phyloP scores from a whole-genome alignment of 2,113 vertebrate species.

The Cololabis saira region DNA sequence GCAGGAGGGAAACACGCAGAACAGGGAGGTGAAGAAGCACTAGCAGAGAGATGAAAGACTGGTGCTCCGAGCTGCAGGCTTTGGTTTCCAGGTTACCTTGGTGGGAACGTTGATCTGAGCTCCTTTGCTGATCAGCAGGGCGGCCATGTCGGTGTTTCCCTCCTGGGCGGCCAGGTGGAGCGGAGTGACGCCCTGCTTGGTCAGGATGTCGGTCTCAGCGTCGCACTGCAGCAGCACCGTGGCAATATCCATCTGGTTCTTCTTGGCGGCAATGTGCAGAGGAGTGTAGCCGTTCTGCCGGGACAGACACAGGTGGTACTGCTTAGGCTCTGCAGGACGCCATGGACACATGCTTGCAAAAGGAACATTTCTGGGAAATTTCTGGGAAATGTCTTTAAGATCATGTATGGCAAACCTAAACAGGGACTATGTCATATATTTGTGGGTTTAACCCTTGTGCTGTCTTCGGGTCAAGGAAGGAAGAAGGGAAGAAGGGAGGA shows the following conservation, averaged over 20 bases:
- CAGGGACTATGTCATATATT: no score
- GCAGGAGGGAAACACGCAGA: conserved; percentile 19
- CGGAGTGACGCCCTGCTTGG: conserved; percentile 93
- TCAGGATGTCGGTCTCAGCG: conserved; percentile 91
- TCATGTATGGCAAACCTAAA: no score
- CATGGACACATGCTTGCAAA: no score
- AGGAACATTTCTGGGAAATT: no score
- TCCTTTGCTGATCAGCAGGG: conserved; percentile 89
- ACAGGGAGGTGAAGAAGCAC: background rate
- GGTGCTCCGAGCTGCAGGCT: background rate
- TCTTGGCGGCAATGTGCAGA: conserved; percentile 97
- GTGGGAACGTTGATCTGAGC: conserved; percentile 88
- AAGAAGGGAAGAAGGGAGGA: no score
- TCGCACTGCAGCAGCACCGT: conserved; percentile 89
- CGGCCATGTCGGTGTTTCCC: conserved; percentile 91
- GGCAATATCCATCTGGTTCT: conserved; percentile 98
- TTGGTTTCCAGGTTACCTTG: conserved; percentile 83
- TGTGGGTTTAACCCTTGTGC: no score
- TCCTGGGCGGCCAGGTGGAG: conserved; percentile 96
- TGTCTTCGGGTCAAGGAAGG: no score
- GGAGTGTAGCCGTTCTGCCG: conserved; percentile 96
- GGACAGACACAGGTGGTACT: background rate
- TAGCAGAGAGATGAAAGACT: no score
- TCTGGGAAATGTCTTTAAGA: no score
- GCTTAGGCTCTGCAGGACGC: no score